Evolutionary conservation across 2,113 vertebrate species (phyloP).

Genomic region (Cyprinodon brontotheroides): DNA sequence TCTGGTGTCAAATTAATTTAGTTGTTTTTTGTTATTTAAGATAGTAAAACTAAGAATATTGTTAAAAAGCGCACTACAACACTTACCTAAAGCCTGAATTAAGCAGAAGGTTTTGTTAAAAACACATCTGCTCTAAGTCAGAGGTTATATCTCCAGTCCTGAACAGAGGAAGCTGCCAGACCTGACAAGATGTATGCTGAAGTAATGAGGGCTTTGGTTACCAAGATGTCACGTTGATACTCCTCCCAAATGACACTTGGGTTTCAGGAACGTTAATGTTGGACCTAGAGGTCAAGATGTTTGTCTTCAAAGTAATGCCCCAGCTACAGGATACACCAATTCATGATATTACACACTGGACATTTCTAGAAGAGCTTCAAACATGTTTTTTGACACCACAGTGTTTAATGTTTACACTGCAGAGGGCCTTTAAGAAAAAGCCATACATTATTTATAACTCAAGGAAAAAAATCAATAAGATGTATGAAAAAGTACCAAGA

Average conservation of each 20-base stretch:
- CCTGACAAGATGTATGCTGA: constrained; percentile 62
- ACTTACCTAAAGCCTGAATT: not conserved
- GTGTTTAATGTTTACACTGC: not conserved
- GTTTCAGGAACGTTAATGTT: constrained; percentile 28
- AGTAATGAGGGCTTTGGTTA: constrained; percentile 59
- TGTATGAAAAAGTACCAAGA: not conserved
- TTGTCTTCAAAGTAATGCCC: constrained; percentile 19
- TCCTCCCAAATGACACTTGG: constrained; percentile 35
- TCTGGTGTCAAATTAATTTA: not conserved
- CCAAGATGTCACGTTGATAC: constrained; percentile 48
- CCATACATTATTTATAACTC: not conserved
- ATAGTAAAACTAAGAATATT: not conserved
- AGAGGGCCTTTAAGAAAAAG: not conserved
- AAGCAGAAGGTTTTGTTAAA: constrained; percentile 10
- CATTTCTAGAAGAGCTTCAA: not conserved
- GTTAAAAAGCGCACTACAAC: not conserved
- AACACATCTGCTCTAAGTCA: constrained; percentile 26
- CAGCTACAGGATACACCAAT: constrained; percentile 1
- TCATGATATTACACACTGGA: constrained; percentile 12
- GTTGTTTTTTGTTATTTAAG: not conserved
- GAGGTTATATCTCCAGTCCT: constrained; percentile 25
- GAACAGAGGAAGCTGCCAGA: constrained; percentile 36
- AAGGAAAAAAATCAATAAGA: not conserved
- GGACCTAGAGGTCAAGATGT: constrained; percentile 11
- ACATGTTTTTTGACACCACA: not conserved